Percentiles rank a stretch among this genome's conserved stretches.
phyloP scores from a whole-genome alignment of 2,113 vertebrate genomes.

The Dendrocopos noguchii region DNA sequence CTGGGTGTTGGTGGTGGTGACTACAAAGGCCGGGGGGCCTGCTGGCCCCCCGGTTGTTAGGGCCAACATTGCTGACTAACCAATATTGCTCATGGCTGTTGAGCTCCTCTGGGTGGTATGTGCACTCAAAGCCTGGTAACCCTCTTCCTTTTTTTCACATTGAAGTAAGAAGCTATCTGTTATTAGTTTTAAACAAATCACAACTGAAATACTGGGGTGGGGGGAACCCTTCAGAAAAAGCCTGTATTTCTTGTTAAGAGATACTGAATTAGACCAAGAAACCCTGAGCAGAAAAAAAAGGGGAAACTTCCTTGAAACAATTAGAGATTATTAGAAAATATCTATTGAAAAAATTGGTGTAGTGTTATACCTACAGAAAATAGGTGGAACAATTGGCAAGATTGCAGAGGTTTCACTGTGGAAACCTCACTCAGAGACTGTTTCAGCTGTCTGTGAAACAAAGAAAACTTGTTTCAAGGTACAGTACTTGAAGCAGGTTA shows the following conservation, averaged over 20 bases:
- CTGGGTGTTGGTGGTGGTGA: no score
- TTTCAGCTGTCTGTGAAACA: neutral
- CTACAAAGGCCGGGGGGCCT: no score
- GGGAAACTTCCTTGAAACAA: neutral
- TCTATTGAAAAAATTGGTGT: neutral
- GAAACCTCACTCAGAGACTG: neutral
- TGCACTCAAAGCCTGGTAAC: no score
- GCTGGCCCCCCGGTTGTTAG: no score
- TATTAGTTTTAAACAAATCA: no score
- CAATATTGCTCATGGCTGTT: no score
- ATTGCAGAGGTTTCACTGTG: neutral
- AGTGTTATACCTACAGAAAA: conserved; percentile 37
- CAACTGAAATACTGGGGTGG: neutral
- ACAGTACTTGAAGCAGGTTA: neutral
- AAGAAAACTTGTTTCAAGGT: neutral
- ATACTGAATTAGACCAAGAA: neutral
- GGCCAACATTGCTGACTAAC: no score
- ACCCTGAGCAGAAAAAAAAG: neutral
- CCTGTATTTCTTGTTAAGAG: neutral
- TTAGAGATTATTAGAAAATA: neutral
- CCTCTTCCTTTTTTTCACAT: neutral
- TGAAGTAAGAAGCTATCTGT: neutral
- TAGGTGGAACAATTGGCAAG: neutral
- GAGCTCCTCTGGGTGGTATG: no score
- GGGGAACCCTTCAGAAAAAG: neutral